phyloP scores from a whole-genome alignment of 2,113 vertebrate genomes.

The Thamnaconus septentrionalis region DNA sequence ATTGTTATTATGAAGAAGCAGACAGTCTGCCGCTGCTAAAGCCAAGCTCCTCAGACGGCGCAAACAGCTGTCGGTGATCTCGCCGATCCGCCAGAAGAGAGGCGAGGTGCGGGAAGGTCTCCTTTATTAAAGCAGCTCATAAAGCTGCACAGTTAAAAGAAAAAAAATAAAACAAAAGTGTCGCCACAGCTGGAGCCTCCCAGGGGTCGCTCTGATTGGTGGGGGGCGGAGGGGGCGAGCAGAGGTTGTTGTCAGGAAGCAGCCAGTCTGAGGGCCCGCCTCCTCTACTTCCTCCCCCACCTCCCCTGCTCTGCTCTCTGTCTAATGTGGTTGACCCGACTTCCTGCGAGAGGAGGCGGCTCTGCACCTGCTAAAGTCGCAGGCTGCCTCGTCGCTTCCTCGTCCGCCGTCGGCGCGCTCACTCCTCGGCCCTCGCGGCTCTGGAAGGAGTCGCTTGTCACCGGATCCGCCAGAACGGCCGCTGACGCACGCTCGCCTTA shows the following conservation, averaged over 20 bases:
- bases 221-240: conserved; percentile 20
- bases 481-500: too few species aligned
- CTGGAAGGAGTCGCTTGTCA: too few species aligned
- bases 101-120: conserved; percentile 63
- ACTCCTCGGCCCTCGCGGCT: too few species aligned
- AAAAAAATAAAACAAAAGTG: conserved; percentile 27
- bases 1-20: too few species aligned
- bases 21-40: too few species aligned
- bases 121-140: conserved; percentile 57
- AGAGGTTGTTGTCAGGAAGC: conserved; percentile 59
- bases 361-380: conserved; percentile 48
- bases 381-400: conserved; percentile 8
- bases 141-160: conserved; percentile 38
- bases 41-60: too few species aligned
- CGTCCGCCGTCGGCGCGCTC: too few species aligned
- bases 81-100: conserved; percentile 64
- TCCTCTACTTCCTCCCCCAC: conserved; percentile 10
- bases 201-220: background rate
- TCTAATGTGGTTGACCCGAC: conserved; percentile 56
- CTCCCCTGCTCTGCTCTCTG: conserved; percentile 22
- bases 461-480: too few species aligned
- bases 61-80: conserved; percentile 44
- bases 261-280: conserved; percentile 43
- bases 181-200: conserved; percentile 50
- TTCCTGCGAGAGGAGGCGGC: conserved; percentile 64